Evolutionary conservation across 2,797 vertebrate genomes (phyloP), one percentile per base, ranked within the genome.

Genomic region (Tiaroga cobitis): DNA sequence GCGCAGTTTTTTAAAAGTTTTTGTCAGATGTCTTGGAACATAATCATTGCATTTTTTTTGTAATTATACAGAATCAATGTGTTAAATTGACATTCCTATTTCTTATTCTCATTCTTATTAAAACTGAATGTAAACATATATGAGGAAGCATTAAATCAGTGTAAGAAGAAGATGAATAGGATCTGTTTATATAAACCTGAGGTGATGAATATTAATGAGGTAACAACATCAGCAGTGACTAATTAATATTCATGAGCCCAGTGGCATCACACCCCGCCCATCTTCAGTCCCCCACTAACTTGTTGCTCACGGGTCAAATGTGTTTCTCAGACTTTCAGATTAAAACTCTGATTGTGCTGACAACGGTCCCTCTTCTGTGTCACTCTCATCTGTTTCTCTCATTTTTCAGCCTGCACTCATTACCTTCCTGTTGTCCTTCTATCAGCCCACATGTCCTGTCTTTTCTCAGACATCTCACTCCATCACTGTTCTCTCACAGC

Each of bases 401-500:
- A 56, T 56, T 68, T 76, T 37, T 56, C 75, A 51, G 29, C 73
- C 3, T 29, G 41, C 73, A 41, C 63, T 87, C 70, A 82, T 76
- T 77, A 59, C 59, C 26, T 79, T 72, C 34, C 21, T 63, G n/a
- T 68, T 54, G 63, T 63, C 54, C 76, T 56, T 34, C 61, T 59
- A 54, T 78, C 37, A 77, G 63, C 26, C 49, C 16, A 24, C 37
- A 24, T 24, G 51, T 70, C 83, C 39, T 70, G 67, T 70, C 54
- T 80, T 72, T 80, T 63, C 19, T 61, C 39, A 51, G 68, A 80
- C 49, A 85, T 80, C 67, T 72, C 69, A 80, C 56, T 83, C 75
- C 63, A 78, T 86, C 85, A 65, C 39, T 78, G 81, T n/a, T 87
- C 85, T 85, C 74, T 70, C 61, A 21, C 63, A 32, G 56, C 82